phyloP scores from a whole-genome alignment of 2,113 vertebrate genomes.

The Cyphomyrus discorhynchus region DNA sequence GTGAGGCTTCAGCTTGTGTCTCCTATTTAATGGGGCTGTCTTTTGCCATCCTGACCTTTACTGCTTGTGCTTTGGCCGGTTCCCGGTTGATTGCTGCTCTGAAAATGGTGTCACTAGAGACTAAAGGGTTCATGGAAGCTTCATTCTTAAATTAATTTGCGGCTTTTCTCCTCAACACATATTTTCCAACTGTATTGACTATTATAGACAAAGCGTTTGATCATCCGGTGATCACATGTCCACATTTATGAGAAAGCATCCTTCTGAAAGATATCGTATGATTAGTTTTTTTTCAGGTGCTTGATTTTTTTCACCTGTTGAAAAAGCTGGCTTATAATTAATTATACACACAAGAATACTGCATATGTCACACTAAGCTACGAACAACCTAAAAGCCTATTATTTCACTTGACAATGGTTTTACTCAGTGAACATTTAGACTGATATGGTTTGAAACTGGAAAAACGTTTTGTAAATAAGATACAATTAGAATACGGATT shows the following conservation, averaged over 20 bases:
- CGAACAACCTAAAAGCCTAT: not conserved
- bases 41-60: not conserved
- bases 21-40: not conserved
- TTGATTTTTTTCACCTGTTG: not conserved
- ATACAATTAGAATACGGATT: not conserved
- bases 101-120: not conserved
- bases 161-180: not conserved
- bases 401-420: not conserved
- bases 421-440: not conserved
- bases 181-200: not conserved
- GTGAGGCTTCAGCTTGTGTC: not conserved
- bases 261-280: not conserved
- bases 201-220: not conserved
- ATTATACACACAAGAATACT: not conserved
- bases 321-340: not conserved
- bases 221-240: not conserved
- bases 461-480: not conserved
- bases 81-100: not conserved
- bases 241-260: not conserved
- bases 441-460: not conserved
- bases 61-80: not conserved
- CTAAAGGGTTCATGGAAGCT: not conserved
- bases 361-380: not conserved
- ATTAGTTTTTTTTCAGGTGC: not conserved
- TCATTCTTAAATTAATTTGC: not conserved